Percentiles rank a stretch among this genome's conserved stretches.
These are phyloP conservation scores for Addax nasomaculatus DNA, from an alignment of 2,113 vertebrate genomes.

Conservation along the genomic window DNA sequence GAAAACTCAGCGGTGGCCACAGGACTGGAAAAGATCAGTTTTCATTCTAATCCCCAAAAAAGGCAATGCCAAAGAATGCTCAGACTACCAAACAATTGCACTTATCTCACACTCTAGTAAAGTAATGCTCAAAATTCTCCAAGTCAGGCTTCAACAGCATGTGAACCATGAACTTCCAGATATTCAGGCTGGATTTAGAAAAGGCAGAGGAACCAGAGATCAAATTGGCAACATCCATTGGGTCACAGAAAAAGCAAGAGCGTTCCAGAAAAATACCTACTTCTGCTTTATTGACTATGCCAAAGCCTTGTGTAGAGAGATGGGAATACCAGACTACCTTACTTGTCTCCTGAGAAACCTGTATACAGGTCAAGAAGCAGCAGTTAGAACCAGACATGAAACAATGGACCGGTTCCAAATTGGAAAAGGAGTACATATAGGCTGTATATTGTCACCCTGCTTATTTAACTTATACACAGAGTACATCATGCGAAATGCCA, in stretches of 20 bases:
- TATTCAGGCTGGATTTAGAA: background rate
- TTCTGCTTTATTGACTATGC: background rate
- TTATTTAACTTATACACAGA: background rate
- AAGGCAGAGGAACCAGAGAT: background rate
- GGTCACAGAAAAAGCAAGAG: background rate
- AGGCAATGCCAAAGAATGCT: background rate
- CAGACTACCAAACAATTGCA: background rate
- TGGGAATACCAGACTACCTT: background rate
- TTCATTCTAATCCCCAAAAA: background rate
- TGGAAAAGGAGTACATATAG: background rate
- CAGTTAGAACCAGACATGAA: background rate
- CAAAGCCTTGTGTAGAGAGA: background rate
- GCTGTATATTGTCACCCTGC: background rate
- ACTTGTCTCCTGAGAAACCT: background rate
- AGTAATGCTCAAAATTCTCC: background rate
- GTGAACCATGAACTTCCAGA: background rate
- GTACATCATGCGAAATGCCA: background rate
- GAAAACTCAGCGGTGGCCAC: background rate
- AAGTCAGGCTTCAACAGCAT: background rate
- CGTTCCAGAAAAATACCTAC: background rate
- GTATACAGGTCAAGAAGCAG: background rate
- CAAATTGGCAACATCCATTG: background rate
- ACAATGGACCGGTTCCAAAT: background rate
- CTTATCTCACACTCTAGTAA: background rate
- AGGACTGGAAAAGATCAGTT: background rate